These are phyloP conservation scores for Barypeithes pellucidus DNA, from an alignment of 2,888 invertebrate species.

Conservation along the genomic window DNA sequence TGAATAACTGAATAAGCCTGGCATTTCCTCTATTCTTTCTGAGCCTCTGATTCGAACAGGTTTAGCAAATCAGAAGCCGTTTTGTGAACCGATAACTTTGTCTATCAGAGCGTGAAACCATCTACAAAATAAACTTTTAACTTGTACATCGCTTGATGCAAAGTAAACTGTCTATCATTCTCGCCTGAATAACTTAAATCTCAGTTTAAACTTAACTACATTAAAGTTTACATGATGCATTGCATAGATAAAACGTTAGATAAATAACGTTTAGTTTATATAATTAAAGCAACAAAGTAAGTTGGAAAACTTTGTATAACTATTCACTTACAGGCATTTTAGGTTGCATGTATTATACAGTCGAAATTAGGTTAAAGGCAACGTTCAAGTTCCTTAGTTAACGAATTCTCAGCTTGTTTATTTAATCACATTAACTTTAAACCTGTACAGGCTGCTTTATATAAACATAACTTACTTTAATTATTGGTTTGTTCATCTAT, in stretches of 20 bases:
- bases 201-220: background rate
- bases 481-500: background rate
- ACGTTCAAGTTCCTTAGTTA: background rate
- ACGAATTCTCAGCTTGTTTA: background rate
- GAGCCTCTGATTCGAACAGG: too few species aligned
- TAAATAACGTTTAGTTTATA: slow-evolving; percentile 18
- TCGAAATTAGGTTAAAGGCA: background rate
- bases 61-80: too few species aligned
- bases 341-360: slow-evolving; percentile 5
- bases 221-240: background rate
- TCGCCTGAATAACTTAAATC: slow-evolving; percentile 12
- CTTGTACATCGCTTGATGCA: background rate
- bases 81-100: too few species aligned
- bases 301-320: slow-evolving; percentile 19
- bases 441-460: background rate
- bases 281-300: slow-evolving; percentile 1
- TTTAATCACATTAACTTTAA: background rate
- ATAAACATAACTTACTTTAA: too few species aligned
- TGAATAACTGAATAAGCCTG: too few species aligned
- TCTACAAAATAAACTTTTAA: slow-evolving; percentile 4
- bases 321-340: slow-evolving; percentile 7
- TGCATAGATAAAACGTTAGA: background rate
- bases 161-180: slow-evolving; percentile 23
- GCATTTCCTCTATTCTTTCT: too few species aligned
- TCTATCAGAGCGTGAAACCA: too few species aligned